A percentile compares a stretch with the other conserved stretches of the same genome.
These are phyloP conservation scores for Neomorphus geoffroyi DNA, from an alignment of 2,797 vertebrate genomes.

Conservation along the genomic window DNA sequence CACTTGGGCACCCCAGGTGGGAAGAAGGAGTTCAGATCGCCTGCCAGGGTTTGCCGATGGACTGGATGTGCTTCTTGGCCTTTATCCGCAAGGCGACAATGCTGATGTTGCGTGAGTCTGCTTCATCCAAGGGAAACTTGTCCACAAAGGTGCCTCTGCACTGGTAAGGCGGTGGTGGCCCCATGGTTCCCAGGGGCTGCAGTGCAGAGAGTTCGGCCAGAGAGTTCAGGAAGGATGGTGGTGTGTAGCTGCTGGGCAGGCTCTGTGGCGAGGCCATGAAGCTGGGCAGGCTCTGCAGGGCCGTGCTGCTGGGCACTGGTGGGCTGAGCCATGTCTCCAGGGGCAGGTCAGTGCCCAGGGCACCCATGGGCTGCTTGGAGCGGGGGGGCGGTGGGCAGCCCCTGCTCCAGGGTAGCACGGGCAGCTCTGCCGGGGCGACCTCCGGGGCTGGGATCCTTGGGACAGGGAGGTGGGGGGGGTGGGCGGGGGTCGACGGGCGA, in stretches of 20 bases:
- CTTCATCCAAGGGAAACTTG: conserved; percentile 83
- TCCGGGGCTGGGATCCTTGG: too few relatives aligned
- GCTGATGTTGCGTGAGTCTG: conserved; percentile 92
- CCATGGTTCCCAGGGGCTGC: conserved; percentile 84
- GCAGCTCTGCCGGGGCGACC: too few relatives aligned
- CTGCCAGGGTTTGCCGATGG: conserved; percentile 94
- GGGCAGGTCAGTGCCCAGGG: conserved; percentile 79
- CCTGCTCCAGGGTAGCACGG: too few relatives aligned
- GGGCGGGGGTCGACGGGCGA: too few relatives aligned
- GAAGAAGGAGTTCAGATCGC: conserved; percentile 61
- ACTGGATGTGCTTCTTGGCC: conserved; percentile 97
- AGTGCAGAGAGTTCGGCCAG: conserved; percentile 79
- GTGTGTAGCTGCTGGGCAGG: conserved; percentile 83
- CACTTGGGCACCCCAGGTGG: accelerated
- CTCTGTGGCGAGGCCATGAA: conserved; percentile 83
- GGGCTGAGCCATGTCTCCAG: conserved; percentile 91
- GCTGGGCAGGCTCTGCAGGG: conserved; percentile 88
- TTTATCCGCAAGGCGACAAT: conserved; percentile 94
- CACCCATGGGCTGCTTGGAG: too few relatives aligned
- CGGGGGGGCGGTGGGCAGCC: too few relatives aligned
- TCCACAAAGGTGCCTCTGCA: conserved; percentile 85
- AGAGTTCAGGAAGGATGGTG: conserved; percentile 86
- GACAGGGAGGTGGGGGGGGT: too few relatives aligned
- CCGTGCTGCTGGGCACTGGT: conserved; percentile 79
- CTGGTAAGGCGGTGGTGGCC: conserved; percentile 84